phyloP scores from a whole-genome alignment of 2,888 invertebrate species.

The Eustalomyia histrio region DNA sequence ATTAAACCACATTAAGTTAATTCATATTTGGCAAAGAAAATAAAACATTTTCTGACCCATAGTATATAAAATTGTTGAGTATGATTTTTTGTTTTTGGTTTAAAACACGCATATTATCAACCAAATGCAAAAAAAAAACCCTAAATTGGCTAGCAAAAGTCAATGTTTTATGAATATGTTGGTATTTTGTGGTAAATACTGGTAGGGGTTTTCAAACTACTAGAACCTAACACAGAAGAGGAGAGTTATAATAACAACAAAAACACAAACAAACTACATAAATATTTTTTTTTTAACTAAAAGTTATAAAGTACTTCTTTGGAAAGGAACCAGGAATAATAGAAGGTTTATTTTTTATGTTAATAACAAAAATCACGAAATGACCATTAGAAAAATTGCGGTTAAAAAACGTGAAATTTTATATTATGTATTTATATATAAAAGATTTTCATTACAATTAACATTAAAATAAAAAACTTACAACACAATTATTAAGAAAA shows the following conservation, averaged over 20 bases:
- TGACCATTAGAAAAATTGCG: slow-evolving; percentile 64
- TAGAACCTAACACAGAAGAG: slow-evolving; percentile 47
- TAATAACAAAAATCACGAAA: slow-evolving; percentile 76
- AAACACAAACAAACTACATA: not conserved
- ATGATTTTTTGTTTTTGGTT: slow-evolving; percentile 20
- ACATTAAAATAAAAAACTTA: slow-evolving; percentile 11
- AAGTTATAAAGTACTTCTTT: slow-evolving; percentile 30
- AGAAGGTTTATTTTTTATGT: slow-evolving; percentile 58
- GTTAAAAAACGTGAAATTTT: slow-evolving; percentile 21
- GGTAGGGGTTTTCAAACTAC: slow-evolving; percentile 5
- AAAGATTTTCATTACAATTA: slow-evolving; percentile 32
- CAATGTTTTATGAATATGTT: slow-evolving; percentile 19
- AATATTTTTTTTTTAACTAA: slow-evolving; percentile 24
- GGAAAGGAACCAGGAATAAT: slow-evolving; percentile 17
- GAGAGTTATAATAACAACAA: slow-evolving; percentile 19
- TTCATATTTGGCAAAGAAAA: too few relatives aligned
- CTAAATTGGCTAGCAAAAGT: slow-evolving; percentile 40
- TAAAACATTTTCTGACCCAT: too few relatives aligned
- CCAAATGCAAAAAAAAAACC: slow-evolving; percentile 6
- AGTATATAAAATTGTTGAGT: too few relatives aligned
- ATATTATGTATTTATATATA: slow-evolving; percentile 3
- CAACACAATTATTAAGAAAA: slow-evolving; percentile 70
- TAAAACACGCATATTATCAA: slow-evolving; percentile 46
- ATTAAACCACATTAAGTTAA: too few relatives aligned
- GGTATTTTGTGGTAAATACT: slow-evolving; percentile 16